phyloP scores from a whole-genome alignment of 2,797 vertebrate genomes.

The Linurgus olivaceus region DNA sequence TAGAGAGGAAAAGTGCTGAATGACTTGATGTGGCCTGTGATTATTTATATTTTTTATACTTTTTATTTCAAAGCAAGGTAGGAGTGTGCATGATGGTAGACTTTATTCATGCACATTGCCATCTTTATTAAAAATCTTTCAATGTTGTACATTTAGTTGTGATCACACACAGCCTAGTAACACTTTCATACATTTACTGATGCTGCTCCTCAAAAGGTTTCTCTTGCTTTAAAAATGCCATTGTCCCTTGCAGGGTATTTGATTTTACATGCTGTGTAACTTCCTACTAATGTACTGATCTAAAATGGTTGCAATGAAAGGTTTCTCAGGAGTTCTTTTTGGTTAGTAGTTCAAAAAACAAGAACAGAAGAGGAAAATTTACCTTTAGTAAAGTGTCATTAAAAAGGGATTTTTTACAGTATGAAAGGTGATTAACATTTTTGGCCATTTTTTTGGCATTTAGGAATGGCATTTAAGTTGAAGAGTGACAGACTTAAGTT shows the following conservation, averaged over 20 bases:
- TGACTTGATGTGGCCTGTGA: not conserved
- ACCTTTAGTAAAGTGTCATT: not conserved
- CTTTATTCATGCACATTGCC: not conserved
- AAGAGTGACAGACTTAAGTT: not conserved
- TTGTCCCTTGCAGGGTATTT: not conserved
- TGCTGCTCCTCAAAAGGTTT: not conserved
- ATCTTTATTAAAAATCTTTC: not conserved
- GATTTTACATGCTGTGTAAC: not conserved
- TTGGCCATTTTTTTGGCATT: not conserved
- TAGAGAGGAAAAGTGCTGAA: not conserved
- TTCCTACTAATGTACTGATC: not conserved
- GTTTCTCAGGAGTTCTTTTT: not conserved
- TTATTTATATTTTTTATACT: not conserved
- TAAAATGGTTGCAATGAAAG: not conserved
- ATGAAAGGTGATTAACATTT: not conserved
- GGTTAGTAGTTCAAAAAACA: not conserved
- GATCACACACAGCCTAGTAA: not conserved
- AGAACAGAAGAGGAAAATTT: not conserved
- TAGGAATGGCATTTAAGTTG: not conserved
- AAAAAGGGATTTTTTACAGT: accelerated
- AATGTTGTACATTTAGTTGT: not conserved
- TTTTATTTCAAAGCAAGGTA: not conserved
- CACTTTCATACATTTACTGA: not conserved
- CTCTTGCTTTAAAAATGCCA: not conserved
- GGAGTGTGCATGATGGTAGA: not conserved